phyloP scores from a whole-genome alignment of 2,113 vertebrate species.

The Nothoprocta perdicaria region DNA sequence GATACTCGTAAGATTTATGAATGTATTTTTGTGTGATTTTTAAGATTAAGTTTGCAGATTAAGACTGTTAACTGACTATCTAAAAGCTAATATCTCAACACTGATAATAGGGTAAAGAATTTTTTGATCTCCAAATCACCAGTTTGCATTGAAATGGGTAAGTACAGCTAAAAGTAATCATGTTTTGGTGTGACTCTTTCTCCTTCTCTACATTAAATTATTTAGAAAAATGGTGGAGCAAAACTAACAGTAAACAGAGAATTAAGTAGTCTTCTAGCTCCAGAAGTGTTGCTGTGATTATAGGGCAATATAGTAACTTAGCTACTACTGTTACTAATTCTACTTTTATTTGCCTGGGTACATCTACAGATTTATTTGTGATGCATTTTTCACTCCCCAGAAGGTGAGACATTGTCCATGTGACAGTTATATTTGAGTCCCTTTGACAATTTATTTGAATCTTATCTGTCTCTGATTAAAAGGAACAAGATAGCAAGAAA shows the following conservation, averaged over 20 bases:
- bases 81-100: background rate
- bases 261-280: background rate
- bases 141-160: background rate
- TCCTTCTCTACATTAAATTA: background rate
- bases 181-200: background rate
- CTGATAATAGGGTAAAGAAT: background rate
- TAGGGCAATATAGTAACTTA: background rate
- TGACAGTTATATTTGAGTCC: background rate
- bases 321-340: background rate
- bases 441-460: background rate
- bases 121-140: background rate
- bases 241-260: background rate
- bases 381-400: accelerated
- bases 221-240: background rate
- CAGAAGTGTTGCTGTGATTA: background rate
- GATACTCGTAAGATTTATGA: background rate
- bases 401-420: background rate
- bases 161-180: background rate
- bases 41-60: background rate
- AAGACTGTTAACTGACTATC: background rate
- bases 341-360: background rate
- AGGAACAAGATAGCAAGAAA: background rate
- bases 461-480: background rate
- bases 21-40: background rate
- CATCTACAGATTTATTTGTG: background rate